Percentiles rank a stretch among this genome's conserved stretches.
These are phyloP conservation scores for Entomobrya multifasciata DNA, from an alignment of 2,888 invertebrate species.

Conservation along the genomic window DNA sequence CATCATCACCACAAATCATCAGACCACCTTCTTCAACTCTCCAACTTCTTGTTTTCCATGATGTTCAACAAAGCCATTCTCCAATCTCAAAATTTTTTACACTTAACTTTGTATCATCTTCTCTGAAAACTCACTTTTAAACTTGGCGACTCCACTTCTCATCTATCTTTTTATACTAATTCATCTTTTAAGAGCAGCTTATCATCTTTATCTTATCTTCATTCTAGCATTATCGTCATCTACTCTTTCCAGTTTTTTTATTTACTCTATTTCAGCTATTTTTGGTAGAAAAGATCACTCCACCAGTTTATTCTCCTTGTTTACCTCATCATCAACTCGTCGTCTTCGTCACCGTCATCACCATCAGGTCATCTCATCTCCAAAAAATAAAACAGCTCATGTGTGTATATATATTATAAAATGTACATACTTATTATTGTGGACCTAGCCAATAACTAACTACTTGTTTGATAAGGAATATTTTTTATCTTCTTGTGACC, in stretches of 20 bases:
- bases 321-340: constrained; percentile 9
- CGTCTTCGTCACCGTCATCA: not conserved
- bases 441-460: not conserved
- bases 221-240: not conserved
- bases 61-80: too few relatives aligned
- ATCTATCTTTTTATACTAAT: too few relatives aligned
- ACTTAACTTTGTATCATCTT: not conserved
- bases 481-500: constrained; percentile 36
- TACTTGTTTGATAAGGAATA: constrained; percentile 36
- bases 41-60: not conserved
- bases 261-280: constrained; percentile 8
- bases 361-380: not conserved
- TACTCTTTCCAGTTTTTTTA: not conserved
- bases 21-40: not conserved
- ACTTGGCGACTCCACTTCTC: too few relatives aligned
- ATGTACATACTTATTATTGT: not conserved
- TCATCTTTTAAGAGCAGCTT: not conserved
- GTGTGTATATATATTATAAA: not conserved
- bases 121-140: too few relatives aligned
- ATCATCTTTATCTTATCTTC: not conserved
- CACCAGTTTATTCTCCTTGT: not conserved
- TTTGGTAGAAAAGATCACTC: not conserved
- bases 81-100: not conserved
- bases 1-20: not conserved
- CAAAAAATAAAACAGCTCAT: not conserved